A percentile compares a stretch with the other conserved stretches of the same genome.
Conservation (phyloP, 2,797 vertebrate species). For the Trematomus bernacchii region DNA sequence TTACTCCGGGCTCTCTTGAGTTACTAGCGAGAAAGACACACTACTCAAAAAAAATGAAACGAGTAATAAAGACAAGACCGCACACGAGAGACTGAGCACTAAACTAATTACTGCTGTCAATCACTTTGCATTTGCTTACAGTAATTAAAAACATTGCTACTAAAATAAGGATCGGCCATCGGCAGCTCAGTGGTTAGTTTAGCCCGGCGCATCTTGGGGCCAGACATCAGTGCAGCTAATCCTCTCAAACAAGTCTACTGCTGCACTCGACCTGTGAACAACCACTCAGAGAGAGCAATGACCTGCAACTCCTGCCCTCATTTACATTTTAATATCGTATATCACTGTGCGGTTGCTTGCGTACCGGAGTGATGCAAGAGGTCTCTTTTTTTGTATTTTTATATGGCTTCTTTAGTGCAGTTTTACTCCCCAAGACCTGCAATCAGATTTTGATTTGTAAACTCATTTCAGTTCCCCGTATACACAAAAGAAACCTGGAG, state of each 20-base stretch:
- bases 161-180: slow-evolving; percentile 59
- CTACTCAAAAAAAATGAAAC: slow-evolving; percentile 18
- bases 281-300: background rate
- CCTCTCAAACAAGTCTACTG: slow-evolving; percentile 12
- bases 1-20: slow-evolving; percentile 2
- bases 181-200: slow-evolving; percentile 55
- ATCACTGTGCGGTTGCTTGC: background rate
- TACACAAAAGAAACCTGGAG: background rate
- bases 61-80: background rate
- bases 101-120: slow-evolving; percentile 59
- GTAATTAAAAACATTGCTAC: slow-evolving; percentile 68
- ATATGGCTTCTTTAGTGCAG: background rate
- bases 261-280: slow-evolving; percentile 4
- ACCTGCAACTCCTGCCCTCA: background rate
- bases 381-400: background rate
- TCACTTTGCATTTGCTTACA: slow-evolving; percentile 60
- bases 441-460: background rate
- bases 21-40: slow-evolving; percentile 7
- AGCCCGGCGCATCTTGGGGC: slow-evolving; percentile 30
- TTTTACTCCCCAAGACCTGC: background rate
- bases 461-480: background rate
- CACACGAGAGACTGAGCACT: slow-evolving; percentile 25
- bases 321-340: slow-evolving; percentile 7
- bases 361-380: background rate
- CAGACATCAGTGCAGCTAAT: slow-evolving; percentile 35